These are phyloP conservation scores for Galeruca laticollis DNA, from an alignment of 2,888 invertebrate genomes.

Conservation along the genomic window DNA sequence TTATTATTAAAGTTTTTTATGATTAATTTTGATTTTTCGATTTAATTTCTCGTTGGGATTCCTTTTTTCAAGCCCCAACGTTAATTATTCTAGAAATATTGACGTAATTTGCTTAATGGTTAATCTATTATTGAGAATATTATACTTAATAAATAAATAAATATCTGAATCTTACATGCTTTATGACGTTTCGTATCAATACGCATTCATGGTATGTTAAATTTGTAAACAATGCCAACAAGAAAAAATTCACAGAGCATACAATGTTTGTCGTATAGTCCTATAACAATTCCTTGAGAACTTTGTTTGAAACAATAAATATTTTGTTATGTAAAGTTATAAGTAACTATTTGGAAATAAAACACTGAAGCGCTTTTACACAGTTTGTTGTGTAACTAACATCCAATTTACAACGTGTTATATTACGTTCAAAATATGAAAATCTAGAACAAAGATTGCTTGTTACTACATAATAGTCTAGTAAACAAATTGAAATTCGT, in stretches of 20 bases:
- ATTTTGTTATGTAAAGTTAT: conserved; percentile 1
- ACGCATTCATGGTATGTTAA: background rate
- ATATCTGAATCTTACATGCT: background rate
- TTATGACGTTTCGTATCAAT: background rate
- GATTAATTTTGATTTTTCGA: too few relatives aligned
- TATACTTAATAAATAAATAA: background rate
- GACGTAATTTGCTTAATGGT: too few relatives aligned
- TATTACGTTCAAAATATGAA: background rate
- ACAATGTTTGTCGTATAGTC: background rate
- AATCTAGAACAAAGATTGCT: background rate
- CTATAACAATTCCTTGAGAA: conserved; percentile 3
- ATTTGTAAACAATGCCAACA: background rate
- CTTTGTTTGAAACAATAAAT: conserved; percentile 4
- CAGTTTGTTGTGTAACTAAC: background rate
- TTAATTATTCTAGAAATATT: too few relatives aligned
- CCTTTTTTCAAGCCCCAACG: too few relatives aligned
- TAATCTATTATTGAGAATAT: background rate
- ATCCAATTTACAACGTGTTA: background rate
- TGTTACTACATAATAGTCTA: background rate
- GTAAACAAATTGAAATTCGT: too few relatives aligned
- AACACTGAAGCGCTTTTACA: background rate
- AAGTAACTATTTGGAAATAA: conserved; percentile 2
- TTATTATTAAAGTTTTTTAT: too few relatives aligned
- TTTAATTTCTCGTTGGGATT: too few relatives aligned
- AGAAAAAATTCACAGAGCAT: conserved; percentile 1